Evolutionary conservation across 2,113 vertebrate genomes (phyloP).

Genomic region (Aldabrachelys gigantea): DNA sequence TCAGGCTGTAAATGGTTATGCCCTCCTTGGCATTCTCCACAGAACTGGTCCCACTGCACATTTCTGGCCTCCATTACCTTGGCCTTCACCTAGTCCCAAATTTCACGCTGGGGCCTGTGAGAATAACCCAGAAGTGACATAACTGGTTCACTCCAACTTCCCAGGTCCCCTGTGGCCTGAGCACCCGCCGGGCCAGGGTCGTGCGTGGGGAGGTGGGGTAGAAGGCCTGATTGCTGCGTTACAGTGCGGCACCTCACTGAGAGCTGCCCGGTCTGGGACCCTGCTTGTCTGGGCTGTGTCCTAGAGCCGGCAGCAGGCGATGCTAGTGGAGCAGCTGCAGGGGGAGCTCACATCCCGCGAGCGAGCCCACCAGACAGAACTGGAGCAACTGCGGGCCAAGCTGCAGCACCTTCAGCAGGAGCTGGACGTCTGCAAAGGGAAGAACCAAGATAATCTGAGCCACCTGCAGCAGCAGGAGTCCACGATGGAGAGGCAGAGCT

Average conservation of each 20-base stretch:
- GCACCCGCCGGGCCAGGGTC: no score
- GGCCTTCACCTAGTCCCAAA: background rate
- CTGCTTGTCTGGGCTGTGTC: background rate
- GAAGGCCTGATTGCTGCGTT: no score
- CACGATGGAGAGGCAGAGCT: conserved; percentile 64
- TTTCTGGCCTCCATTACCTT: no score
- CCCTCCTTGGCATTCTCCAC: no score
- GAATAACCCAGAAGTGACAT: no score
- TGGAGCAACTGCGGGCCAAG: conserved; percentile 63
- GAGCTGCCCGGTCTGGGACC: background rate
- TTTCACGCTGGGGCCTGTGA: no score
- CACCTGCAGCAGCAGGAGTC: conserved; percentile 72
- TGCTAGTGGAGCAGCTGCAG: conserved; percentile 5
- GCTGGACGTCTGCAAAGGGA: conserved; percentile 66
- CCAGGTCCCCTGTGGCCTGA: no score
- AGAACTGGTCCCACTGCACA: no score
- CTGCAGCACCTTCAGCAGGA: conserved; percentile 70
- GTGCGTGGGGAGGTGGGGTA: no score
- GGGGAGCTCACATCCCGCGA: conserved; percentile 17
- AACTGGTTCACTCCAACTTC: no score
- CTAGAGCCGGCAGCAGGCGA: conserved; percentile 22
- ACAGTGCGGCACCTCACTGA: background rate
- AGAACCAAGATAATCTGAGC: conserved; percentile 62
- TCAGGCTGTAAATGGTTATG: background rate
- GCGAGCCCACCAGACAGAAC: conserved; percentile 61